Conservation (phyloP, 2,888 invertebrate genomes). For the Frankliniella fusca region DNA sequence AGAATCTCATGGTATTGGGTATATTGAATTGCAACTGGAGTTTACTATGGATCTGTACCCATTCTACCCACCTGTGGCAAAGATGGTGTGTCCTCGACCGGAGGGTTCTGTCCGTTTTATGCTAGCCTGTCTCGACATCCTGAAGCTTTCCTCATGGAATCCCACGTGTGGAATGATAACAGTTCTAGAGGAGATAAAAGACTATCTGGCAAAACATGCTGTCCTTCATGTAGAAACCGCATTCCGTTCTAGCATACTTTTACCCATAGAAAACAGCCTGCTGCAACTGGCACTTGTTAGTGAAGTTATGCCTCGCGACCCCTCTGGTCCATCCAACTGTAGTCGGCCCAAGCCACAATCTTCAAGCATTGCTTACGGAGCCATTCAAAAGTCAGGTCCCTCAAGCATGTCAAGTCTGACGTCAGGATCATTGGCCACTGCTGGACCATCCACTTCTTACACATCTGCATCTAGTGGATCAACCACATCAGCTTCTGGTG, state of each 20-base stretch:
- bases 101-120: constrained; percentile 42
- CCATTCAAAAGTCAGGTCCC: too few relatives aligned
- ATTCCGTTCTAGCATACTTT: constrained; percentile 39
- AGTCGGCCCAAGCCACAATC: too few relatives aligned
- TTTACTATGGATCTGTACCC: constrained; percentile 47
- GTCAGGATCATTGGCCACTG: too few relatives aligned
- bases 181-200: constrained; percentile 44
- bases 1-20: constrained; percentile 43
- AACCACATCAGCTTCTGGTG: not conserved
- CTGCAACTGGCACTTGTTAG: constrained; percentile 44
- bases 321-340: not conserved
- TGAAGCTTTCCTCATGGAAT: constrained; percentile 47
- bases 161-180: constrained; percentile 45
- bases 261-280: constrained; percentile 45
- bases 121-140: constrained; percentile 40
- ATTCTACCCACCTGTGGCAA: constrained; percentile 47
- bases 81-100: constrained; percentile 45
- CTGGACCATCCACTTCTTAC: too few relatives aligned
- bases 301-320: constrained; percentile 34
- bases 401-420: too few relatives aligned
- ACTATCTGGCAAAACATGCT: constrained; percentile 45
- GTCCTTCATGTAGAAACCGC: constrained; percentile 43
- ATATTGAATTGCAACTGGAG: constrained; percentile 46
- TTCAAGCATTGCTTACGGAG: too few relatives aligned
- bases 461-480: too few relatives aligned